These are phyloP conservation scores for Oopsacas minuta DNA, from an alignment of 37 sponge, comb jelly and placozoan species.

Conservation along the genomic window DNA sequence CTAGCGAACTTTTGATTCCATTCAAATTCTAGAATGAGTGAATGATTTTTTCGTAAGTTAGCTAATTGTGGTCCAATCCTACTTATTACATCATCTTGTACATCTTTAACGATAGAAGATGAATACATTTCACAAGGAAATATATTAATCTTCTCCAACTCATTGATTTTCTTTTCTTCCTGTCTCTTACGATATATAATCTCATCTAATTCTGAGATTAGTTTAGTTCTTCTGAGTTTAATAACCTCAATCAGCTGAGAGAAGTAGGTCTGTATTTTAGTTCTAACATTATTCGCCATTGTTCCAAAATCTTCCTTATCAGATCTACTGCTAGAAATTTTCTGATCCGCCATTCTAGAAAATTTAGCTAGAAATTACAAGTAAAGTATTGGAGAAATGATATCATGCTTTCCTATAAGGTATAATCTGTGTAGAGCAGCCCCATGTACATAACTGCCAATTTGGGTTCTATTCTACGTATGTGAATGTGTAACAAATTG, in stretches of 20 bases:
- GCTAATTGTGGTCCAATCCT: background rate
- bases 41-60: no score
- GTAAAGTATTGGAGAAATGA: no score
- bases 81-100: background rate
- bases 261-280: background rate
- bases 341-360: no score
- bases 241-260: background rate
- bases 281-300: background rate
- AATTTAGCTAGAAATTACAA: no score
- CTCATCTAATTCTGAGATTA: background rate
- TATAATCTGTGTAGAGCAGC: no score
- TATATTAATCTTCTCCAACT: background rate
- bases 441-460: no score
- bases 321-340: background rate
- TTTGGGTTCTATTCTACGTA: no score
- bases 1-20: background rate
- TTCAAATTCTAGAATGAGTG: no score
- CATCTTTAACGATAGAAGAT: background rate
- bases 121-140: background rate
- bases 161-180: background rate
- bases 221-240: background rate
- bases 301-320: background rate
- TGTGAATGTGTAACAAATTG: no score
- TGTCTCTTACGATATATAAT: background rate
- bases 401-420: no score